Conservation (phyloP, 2,113 vertebrate genomes). For the Harpagus bidentatus region DNA sequence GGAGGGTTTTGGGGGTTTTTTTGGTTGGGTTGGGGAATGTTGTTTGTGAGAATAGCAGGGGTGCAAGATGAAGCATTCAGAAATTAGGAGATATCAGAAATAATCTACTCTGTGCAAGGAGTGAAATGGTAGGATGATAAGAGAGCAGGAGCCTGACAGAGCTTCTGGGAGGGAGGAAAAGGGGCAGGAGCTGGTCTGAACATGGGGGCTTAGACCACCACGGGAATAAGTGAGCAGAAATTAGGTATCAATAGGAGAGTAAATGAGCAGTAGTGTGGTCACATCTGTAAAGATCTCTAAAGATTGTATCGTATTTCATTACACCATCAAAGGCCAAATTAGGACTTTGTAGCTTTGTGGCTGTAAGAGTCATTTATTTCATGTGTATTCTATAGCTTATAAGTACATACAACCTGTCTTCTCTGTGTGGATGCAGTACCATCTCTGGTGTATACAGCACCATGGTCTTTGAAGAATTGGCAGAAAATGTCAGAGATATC, state of each 20-base stretch:
- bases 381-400: neutral
- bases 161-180: neutral
- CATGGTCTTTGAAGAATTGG: neutral
- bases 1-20: fast-evolving
- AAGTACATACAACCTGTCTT: neutral
- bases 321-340: neutral
- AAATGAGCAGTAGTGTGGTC: neutral
- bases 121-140: neutral
- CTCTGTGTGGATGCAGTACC: neutral
- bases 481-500: neutral
- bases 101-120: neutral
- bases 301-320: neutral
- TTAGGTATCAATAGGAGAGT: neutral
- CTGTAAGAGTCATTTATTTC: neutral
- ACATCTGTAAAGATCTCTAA: neutral
- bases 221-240: neutral
- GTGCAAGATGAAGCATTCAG: neutral
- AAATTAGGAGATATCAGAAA: neutral
- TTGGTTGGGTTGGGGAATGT: neutral
- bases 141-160: neutral
- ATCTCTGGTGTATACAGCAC: neutral
- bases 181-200: neutral
- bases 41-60: neutral
- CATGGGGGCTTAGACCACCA: neutral
- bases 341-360: neutral